Evolutionary conservation across 2,888 invertebrate genomes (phyloP), one percentile per base, ranked within the genome.

Genomic region (Zaprionus obscuricornis): DNA sequence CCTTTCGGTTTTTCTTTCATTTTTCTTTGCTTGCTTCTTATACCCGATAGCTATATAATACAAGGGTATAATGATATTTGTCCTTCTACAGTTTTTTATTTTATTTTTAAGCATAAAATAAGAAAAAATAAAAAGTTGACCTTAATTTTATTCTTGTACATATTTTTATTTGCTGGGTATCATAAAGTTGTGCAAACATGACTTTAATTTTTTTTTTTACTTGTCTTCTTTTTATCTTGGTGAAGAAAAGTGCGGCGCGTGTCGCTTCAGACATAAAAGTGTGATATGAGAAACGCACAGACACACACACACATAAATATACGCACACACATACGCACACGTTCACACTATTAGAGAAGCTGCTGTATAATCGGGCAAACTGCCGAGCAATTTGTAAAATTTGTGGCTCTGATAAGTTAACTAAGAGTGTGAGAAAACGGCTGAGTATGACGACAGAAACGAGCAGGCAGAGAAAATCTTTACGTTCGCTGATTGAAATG

Each of bases 331-430:
- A 22, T 13, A 14, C 22, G 7, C 20, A 20, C 18, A 33, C 13
- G 42, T 14, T 13, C 10, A 46, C 49, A 42, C 54, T 33, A 11
- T 43, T 46, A n/a, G n/a, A n/a, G n/a, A n/a, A n/a, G 50, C 29
- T 42, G 22, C 24, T 51, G 42, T 46, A 52, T 66, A 67, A 67
- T 64, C 70, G 40, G 33, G 2, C 45, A 40, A 58, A 64, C 51
- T 67, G 64, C 42, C 3, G 47, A 49, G 60, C 70, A 66, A 76
- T 70, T 82, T 62, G 67, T 56, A 39, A 60, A 60, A 68, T 68
- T 71, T 64, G 57, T 54, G 55, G 18, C 20, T 33, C 59, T 37
- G 58, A 63, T 71, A 75, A 65, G 22, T 10, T 17, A 56, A 31
- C 17, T 56, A n/a, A n/a, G n/a, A n/a, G n/a, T n/a, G n/a, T n/a